Conservation (phyloP, 2,888 invertebrate species). For the Chalcis sispes region DNA sequence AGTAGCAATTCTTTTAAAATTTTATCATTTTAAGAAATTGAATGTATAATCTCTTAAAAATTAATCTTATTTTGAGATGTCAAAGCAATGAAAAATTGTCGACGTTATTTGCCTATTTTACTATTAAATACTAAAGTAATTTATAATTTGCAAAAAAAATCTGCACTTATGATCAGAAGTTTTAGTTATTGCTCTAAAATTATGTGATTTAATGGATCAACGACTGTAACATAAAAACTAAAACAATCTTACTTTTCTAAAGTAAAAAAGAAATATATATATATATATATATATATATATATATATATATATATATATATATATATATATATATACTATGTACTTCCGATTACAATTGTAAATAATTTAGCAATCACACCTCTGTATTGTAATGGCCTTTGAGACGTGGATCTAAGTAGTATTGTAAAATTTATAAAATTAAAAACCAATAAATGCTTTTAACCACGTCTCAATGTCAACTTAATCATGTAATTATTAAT, state of each 20-base stretch:
- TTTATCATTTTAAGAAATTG: too few relatives aligned
- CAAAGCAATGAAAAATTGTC: background rate
- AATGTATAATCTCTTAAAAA: background rate
- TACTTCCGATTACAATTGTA: slow-evolving; percentile 56
- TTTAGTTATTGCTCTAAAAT: background rate
- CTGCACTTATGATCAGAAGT: background rate
- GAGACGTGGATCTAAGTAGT: slow-evolving; percentile 57
- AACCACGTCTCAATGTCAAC: slow-evolving; percentile 55
- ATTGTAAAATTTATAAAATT: slow-evolving; percentile 27
- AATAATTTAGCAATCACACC: slow-evolving; percentile 30
- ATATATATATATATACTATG: slow-evolving; percentile 44
- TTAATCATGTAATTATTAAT: slow-evolving; percentile 36
- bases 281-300: too few relatives aligned
- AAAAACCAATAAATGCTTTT: slow-evolving; percentile 40
- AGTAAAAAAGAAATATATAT: too few relatives aligned
- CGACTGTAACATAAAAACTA: slow-evolving; percentile 5
- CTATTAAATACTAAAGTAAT: too few relatives aligned
- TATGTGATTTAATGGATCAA: background rate
- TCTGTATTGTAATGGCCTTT: slow-evolving; percentile 37
- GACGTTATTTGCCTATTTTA: background rate
- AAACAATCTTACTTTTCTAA: slow-evolving; percentile 28
- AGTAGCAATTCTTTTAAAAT: background rate
- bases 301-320: too few relatives aligned
- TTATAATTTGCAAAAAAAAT: background rate
- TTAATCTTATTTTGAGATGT: background rate